Evolutionary conservation across 2,888 invertebrate species (phyloP).

Genomic region (Epirrita christyi): DNA sequence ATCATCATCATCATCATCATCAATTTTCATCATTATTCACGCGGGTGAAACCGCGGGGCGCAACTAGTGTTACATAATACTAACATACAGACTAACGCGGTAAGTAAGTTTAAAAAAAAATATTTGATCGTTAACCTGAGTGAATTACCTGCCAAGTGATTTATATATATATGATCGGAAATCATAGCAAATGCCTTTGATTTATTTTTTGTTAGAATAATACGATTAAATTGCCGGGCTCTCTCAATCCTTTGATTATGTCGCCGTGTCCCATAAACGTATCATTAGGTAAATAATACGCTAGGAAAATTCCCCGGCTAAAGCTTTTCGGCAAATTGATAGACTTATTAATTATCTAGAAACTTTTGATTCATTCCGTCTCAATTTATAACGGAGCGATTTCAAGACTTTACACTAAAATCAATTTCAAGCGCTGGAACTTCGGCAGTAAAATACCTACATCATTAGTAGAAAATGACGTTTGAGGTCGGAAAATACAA

Average conservation of each 20-base stretch:
- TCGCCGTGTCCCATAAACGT: constrained; percentile 1
- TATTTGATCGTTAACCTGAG: not conserved
- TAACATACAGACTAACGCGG: too few relatives aligned
- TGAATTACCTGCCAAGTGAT: constrained; percentile 17
- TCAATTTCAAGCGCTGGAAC: constrained; percentile 20
- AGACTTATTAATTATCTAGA: constrained; percentile 3
- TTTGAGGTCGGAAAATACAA: constrained; percentile 1
- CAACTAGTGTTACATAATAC: too few relatives aligned
- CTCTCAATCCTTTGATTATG: constrained; percentile 20
- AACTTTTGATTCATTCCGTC: constrained; percentile 24
- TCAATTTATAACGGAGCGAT: constrained; percentile 21
- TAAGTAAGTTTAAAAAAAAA: too few relatives aligned
- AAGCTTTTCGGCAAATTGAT: not conserved
- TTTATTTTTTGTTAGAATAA: constrained; percentile 29
- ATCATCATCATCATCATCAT: too few relatives aligned
- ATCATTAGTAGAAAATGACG: constrained; percentile 6
- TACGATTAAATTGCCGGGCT: constrained; percentile 9
- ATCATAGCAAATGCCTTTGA: constrained; percentile 21
- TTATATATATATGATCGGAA: constrained; percentile 24
- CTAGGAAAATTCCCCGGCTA: not conserved
- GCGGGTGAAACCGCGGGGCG: too few relatives aligned
- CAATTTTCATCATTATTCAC: too few relatives aligned
- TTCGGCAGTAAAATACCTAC: constrained; percentile 1
- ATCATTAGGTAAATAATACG: constrained; percentile 8
- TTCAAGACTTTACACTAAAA: constrained; percentile 30